Evolutionary conservation across 2,888 invertebrate genomes (phyloP), one percentile per base, ranked within the genome.

Genomic region (Lepidonotus clava): DNA sequence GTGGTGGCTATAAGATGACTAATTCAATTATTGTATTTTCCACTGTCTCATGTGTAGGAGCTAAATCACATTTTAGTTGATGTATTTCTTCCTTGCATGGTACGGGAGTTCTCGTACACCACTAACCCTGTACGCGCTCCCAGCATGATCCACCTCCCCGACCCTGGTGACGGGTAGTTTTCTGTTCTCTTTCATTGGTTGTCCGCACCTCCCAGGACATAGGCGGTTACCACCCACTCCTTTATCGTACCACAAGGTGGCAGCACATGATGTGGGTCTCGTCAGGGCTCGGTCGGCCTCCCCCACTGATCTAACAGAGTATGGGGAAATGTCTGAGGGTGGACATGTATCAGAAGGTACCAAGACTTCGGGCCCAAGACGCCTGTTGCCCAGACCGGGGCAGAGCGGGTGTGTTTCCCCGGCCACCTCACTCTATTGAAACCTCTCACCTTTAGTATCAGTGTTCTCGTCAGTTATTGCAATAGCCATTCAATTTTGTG

Each of bases 131-230:
- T n/a, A n/a, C n/a, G n/a, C n/a, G n/a, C n/a, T n/a, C n/a, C n/a
- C n/a, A n/a, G n/a, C n/a, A n/a, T n/a, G n/a, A n/a, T n/a, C n/a
- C n/a, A n/a, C n/a, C n/a, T n/a, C n/a, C n/a, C n/a, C n/a, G n/a
- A n/a, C n/a, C n/a, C n/a, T 18, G 71, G 71, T 71, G 71, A 71
- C 71, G 34, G 71, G 71, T 71, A 38, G 36, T 34, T 71, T 38
- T 66, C 66, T 66, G 34, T 71, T 71, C 71, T 71, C 11, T 36
- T 71, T 21, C 71, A 71, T 71, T 38, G 71, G 71, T 71, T 71
- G 71, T 34, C 38, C 18, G n/a, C n/a, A 28, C 11, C 71, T 14
- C 14, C 34, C 71, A 71, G 71, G 71, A 71, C 71, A 34, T 36
- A 71, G 71, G 38, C 38, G 71, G 14, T 24, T 71, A 34, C 71